Conservation (phyloP, 2,888 invertebrate species). For the Fragum fragum region DNA sequence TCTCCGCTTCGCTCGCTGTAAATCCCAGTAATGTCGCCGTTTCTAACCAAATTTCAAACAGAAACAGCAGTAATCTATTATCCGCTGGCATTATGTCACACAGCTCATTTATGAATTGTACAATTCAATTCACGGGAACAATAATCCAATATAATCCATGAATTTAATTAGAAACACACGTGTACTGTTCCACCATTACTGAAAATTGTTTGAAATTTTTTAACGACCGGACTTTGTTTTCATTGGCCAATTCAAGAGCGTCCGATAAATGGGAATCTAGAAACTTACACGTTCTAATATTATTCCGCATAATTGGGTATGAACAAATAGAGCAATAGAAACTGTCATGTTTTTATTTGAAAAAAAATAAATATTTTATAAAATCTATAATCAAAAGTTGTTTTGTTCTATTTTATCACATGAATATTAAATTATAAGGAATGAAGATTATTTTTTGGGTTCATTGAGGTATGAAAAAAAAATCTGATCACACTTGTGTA, state of each 20-base stretch:
- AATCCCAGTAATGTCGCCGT: background rate
- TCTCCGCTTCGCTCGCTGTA: background rate
- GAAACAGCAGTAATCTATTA: conserved; percentile 12
- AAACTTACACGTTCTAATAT: background rate
- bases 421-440: too few species aligned
- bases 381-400: too few species aligned
- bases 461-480: too few species aligned
- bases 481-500: too few species aligned
- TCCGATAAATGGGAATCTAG: background rate
- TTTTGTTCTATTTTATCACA: too few species aligned
- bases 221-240: too few species aligned
- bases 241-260: too few species aligned
- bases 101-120: conserved; percentile 16
- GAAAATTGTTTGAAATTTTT: too few species aligned
- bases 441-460: too few species aligned
- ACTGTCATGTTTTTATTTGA: background rate
- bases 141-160: background rate
- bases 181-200: background rate
- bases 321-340: too few species aligned
- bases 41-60: conserved; percentile 26
- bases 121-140: conserved; percentile 16
- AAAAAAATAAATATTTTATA: too few species aligned
- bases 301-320: background rate
- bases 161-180: background rate
- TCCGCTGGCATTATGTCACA: conserved; percentile 15